Conservation (phyloP, 2,888 invertebrate species). For the Lithophane socia region DNA sequence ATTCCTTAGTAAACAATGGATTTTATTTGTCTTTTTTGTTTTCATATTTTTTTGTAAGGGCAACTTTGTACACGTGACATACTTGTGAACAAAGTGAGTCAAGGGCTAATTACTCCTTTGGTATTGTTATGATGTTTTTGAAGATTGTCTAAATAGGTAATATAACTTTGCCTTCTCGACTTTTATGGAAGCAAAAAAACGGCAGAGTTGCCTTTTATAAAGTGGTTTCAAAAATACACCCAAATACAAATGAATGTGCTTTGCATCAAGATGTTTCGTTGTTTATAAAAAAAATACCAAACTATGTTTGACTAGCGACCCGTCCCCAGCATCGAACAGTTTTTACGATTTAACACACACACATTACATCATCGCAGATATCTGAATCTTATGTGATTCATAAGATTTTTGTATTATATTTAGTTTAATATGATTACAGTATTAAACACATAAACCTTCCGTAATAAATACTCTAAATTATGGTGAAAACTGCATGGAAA, state of each 20-base stretch:
- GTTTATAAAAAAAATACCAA: background rate
- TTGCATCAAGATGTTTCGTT: background rate
- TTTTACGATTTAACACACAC: too few relatives aligned
- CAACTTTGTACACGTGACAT: background rate
- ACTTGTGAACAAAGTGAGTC: background rate
- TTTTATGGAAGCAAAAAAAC: background rate
- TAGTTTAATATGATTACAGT: too few relatives aligned
- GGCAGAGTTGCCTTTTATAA: background rate
- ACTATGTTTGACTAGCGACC: too few relatives aligned
- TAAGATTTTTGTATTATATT: too few relatives aligned
- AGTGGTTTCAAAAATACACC: background rate
- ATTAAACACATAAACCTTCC: too few relatives aligned
- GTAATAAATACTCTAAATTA: too few relatives aligned
- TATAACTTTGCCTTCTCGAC: too few relatives aligned
- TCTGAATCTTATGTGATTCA: too few relatives aligned
- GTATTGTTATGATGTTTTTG: background rate
- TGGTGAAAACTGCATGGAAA: too few relatives aligned
- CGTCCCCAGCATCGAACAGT: too few relatives aligned
- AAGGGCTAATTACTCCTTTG: background rate
- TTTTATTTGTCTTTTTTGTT: background rate
- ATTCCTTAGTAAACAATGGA: background rate
- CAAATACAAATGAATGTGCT: background rate
- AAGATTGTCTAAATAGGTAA: background rate
- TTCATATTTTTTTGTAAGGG: background rate
- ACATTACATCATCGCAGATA: too few relatives aligned